phyloP scores from a whole-genome alignment of 2,113 vertebrate genomes.

The Apodemus sylvaticus region DNA sequence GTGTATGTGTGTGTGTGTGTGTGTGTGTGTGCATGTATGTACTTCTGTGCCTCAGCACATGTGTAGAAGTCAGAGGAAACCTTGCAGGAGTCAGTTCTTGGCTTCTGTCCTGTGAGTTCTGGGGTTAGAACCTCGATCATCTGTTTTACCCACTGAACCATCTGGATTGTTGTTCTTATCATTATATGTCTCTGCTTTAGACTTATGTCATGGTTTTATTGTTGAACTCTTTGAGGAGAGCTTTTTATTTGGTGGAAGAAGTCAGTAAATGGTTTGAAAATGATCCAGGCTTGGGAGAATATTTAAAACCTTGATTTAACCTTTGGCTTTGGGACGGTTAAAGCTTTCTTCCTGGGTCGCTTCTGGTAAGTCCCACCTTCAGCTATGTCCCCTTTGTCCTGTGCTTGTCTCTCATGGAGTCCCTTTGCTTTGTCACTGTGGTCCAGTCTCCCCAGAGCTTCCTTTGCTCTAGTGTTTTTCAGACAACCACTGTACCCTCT shows the following conservation, averaged over 20 bases:
- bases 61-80: not conserved
- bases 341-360: not conserved
- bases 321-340: not conserved
- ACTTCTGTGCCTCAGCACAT: not conserved
- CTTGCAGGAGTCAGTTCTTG: not conserved
- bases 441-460: not conserved
- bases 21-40: not conserved
- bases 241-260: slow-evolving; percentile 34
- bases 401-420: not conserved
- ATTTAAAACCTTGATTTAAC: slow-evolving; percentile 15
- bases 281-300: not conserved
- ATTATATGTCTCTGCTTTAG: not conserved
- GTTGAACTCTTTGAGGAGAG: not conserved
- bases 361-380: not conserved
- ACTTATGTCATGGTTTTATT: not conserved
- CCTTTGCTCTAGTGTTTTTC: not conserved
- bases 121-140: too few relatives aligned
- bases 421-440: not conserved
- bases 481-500: not conserved
- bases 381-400: not conserved
- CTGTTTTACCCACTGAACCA: not conserved
- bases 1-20: not conserved
- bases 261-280: slow-evolving; percentile 14
- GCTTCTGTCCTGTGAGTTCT: not conserved
- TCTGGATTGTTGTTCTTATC: not conserved